Conservation (phyloP, 2,797 vertebrate genomes). For the Valencia hispanica region DNA sequence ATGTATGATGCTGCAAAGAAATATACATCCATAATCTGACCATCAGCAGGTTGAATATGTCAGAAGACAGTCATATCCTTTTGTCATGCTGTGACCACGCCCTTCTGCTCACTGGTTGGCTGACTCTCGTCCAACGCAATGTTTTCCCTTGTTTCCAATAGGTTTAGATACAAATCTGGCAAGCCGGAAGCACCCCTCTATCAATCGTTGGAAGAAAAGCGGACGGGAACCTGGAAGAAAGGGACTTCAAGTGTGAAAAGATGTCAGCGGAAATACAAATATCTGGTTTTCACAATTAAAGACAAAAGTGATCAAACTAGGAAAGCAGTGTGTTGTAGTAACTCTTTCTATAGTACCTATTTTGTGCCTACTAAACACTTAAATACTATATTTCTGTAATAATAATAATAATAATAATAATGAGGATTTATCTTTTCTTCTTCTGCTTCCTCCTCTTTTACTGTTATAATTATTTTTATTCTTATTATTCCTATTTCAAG, state of each 20-base stretch:
- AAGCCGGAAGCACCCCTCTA: constrained; percentile 27
- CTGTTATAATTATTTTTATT: no score
- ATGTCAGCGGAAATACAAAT: not conserved
- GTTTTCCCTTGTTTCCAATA: constrained; percentile 32
- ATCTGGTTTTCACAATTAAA: not conserved
- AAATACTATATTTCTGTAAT: not conserved
- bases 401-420: not conserved
- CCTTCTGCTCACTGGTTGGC: constrained; percentile 44
- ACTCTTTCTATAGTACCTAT: not conserved
- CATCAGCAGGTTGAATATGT: constrained; percentile 25
- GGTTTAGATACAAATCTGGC: constrained; percentile 31
- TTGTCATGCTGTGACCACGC: constrained; percentile 48
- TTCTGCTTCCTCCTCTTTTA: no score
- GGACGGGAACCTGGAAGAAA: constrained; percentile 30
- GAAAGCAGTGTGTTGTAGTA: not conserved
- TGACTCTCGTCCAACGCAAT: accelerated
- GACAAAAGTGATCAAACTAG: not conserved
- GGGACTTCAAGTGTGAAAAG: constrained; percentile 6
- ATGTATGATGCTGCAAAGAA: not conserved
- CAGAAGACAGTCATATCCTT: constrained; percentile 17
- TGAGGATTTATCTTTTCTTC: no score
- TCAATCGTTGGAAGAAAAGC: constrained; percentile 36
- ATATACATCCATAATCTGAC: accelerated
- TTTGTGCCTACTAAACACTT: not conserved
- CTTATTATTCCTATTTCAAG: no score